Conservation (phyloP, 2,113 vertebrate species). For the Bos javanicus region DNA sequence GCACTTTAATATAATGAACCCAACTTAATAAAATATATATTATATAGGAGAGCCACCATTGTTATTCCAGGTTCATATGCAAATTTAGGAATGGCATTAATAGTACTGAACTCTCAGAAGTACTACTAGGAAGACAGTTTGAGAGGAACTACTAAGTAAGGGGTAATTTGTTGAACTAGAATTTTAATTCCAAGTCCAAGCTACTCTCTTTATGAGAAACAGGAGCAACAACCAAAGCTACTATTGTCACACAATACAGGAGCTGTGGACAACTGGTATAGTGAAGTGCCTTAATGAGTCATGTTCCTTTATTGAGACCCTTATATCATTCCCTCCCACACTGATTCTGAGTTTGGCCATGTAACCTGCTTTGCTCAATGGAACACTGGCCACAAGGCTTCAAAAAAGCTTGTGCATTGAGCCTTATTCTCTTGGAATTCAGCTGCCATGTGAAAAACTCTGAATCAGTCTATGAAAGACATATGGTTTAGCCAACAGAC, state of each 20-base stretch:
- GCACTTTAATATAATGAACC: neutral
- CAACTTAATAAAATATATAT: neutral
- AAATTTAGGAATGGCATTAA: neutral
- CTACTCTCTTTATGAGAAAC: neutral
- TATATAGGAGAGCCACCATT: neutral
- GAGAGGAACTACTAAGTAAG: neutral
- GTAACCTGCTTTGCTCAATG: neutral
- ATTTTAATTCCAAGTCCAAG: neutral
- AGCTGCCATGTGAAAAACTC: neutral
- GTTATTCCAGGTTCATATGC: neutral
- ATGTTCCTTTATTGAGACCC: neutral
- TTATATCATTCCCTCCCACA: neutral
- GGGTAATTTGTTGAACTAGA: neutral
- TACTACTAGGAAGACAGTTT: neutral
- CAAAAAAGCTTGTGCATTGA: neutral
- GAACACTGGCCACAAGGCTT: neutral
- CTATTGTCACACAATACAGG: neutral
- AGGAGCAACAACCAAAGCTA: neutral
- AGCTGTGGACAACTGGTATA: neutral
- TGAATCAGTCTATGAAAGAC: neutral
- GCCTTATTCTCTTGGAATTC: neutral
- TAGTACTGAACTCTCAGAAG: constrained; percentile 16
- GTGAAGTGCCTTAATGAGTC: neutral
- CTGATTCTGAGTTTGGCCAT: neutral
- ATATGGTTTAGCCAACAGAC: neutral